These are phyloP conservation scores for Acrocephalus scirpaceus DNA, from an alignment of 2,797 vertebrate genomes.

Conservation along the genomic window DNA sequence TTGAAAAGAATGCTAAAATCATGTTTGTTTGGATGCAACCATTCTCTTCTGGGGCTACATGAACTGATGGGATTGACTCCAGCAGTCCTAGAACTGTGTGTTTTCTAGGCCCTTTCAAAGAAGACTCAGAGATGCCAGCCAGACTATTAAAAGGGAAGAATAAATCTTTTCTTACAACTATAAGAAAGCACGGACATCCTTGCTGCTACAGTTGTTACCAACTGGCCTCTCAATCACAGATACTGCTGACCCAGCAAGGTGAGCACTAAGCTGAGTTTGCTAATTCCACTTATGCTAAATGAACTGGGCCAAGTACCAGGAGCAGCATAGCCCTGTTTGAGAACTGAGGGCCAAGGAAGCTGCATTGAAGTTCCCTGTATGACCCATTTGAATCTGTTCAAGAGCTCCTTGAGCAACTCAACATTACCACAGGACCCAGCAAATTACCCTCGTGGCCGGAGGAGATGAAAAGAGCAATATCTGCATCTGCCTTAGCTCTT, in stretches of 20 bases:
- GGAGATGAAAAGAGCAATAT: neutral
- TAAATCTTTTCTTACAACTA: neutral
- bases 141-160: neutral
- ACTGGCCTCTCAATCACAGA: neutral
- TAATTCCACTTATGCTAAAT: neutral
- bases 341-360: neutral
- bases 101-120: neutral
- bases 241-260: neutral
- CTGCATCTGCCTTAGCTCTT: neutral
- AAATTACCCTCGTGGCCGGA: neutral
- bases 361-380: neutral
- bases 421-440: fast-evolving
- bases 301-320: neutral
- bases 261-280: neutral
- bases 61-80: neutral
- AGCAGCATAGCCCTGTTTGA: neutral
- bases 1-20: neutral
- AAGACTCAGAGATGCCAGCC: neutral
- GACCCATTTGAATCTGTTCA: neutral
- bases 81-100: neutral
- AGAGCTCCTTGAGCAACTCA: neutral
- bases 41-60: neutral
- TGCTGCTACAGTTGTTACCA: neutral
- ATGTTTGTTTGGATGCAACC: neutral
- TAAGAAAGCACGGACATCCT: neutral